Conservation (phyloP, 2,797 vertebrate species). For the Geotrypetes seraphini region DNA sequence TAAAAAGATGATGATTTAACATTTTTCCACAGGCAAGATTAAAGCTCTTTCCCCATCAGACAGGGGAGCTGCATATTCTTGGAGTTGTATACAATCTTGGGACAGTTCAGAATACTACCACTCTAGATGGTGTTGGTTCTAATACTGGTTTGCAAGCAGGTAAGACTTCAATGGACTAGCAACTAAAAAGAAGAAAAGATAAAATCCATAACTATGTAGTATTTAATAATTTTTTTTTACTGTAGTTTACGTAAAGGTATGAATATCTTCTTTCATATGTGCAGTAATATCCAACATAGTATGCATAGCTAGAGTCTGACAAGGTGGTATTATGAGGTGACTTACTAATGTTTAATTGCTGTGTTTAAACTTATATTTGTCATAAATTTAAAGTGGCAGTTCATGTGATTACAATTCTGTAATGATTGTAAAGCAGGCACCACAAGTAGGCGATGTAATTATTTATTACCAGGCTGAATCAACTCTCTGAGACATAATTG, state of each 20-base stretch:
- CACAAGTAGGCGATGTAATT: no score
- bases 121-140: constrained; percentile 53
- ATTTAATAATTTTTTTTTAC: background rate
- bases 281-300: no score
- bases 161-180: constrained; percentile 29
- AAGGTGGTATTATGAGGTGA: no score
- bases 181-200: background rate
- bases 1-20: constrained; percentile 55
- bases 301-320: no score
- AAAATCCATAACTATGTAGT: background rate
- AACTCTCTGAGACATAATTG: no score
- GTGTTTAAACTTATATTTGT: no score
- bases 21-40: constrained; percentile 78
- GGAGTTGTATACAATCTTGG: constrained; percentile 87
- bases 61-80: constrained; percentile 84
- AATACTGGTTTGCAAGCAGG: constrained; percentile 61
- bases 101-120: constrained; percentile 52
- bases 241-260: background rate
- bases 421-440: no score
- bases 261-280: no score
- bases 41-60: constrained; percentile 85
- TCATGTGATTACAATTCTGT: no score
- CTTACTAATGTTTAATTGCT: no score
- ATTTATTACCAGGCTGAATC: no score
- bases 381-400: no score